Conservation (phyloP, 92 coral and sea anemone species). For the Phenganax marumi region DNA sequence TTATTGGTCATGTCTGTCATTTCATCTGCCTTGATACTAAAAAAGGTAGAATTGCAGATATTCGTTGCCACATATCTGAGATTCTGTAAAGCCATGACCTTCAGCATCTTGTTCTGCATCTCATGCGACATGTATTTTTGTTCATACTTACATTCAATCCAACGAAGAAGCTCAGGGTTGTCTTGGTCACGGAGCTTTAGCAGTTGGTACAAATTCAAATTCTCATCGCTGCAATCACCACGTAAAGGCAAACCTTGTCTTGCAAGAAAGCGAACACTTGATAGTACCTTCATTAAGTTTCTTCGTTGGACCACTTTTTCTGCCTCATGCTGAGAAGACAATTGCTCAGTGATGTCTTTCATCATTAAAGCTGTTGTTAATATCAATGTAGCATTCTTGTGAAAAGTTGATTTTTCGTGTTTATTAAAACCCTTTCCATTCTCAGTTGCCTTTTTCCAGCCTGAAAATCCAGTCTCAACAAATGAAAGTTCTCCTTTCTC, state of each 20-base stretch:
- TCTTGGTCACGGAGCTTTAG: background rate
- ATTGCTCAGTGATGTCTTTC: constrained; percentile 10
- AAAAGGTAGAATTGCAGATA: background rate
- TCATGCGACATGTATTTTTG: no score
- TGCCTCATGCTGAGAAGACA: constrained; percentile 3
- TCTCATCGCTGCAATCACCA: constrained; percentile 1
- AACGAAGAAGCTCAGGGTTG: background rate
- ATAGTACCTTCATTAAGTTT: background rate
- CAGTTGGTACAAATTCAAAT: constrained; percentile 1
- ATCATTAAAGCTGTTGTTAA: constrained; percentile 7
- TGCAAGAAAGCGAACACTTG: constrained; percentile 14
- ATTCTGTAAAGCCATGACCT: background rate
- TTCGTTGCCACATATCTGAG: background rate
- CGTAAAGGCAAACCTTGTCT: constrained; percentile 1
- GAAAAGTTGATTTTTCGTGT: background rate
- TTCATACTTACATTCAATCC: background rate
- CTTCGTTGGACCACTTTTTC: background rate
- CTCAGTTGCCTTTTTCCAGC: constrained; percentile 28
- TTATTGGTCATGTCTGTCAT: background rate
- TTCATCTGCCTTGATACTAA: no score
- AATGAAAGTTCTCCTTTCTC: constrained; percentile 16
- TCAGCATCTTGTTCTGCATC: no score
- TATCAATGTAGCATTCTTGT: constrained; percentile 16
- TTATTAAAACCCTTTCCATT: constrained; percentile 1
- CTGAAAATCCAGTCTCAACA: constrained; percentile 25